Base-by-base conservation (phyloP, 2,888 invertebrate genomes). In the Lamellibrachia columna region DNA sequence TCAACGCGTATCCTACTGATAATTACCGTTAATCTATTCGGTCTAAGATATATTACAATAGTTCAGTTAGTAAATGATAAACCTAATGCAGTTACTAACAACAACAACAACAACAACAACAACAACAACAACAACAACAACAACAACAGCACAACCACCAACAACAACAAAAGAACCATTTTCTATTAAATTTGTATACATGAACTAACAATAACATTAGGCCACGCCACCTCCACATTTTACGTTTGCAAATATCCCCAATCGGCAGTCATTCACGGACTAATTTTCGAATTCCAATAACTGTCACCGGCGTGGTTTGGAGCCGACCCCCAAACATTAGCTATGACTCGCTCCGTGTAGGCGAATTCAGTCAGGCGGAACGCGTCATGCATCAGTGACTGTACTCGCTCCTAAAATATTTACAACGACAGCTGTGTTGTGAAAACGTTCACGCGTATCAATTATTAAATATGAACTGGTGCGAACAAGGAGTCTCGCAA, bases 371-470 rank as follows among this genome's bases (percentile, higher is more conserved):
- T n/a, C 75, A 75, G 22, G 75, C 75, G 75, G 75, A 75, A 75
- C 75, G 75, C 75, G 11, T 75, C 75, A 75, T 0, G 75, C 75
- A 22, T 75, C 75, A n/a, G 15, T 75, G 75, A 75, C 75, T 75
- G n/a, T 22, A 75, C 15, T 6, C 75, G 75, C 75, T 40, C 40
- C 40, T 75, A n/a, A 75, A 22, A 75, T 75, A 75, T 75, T 75
- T 75, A 75, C 75, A 75, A 75, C 75, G 75, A 75, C 75, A 75
- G 75, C 75, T 75, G 75, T 75, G 75, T 75, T 75, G 75, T 75
- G 22, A 75, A 75, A 15, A 6, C 22, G 22, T n/a, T 75, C 75
- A 75, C 75, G 75, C 75, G 75, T 22, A 22, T 75, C 75, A 15
- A 75, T 75, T 75, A 75, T 75, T 22, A 22, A 6, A 11, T 22